Percentiles rank a stretch among this genome's conserved stretches.
phyloP scores from a whole-genome alignment of 2,113 vertebrate species.

The Oriolus oriolus region DNA sequence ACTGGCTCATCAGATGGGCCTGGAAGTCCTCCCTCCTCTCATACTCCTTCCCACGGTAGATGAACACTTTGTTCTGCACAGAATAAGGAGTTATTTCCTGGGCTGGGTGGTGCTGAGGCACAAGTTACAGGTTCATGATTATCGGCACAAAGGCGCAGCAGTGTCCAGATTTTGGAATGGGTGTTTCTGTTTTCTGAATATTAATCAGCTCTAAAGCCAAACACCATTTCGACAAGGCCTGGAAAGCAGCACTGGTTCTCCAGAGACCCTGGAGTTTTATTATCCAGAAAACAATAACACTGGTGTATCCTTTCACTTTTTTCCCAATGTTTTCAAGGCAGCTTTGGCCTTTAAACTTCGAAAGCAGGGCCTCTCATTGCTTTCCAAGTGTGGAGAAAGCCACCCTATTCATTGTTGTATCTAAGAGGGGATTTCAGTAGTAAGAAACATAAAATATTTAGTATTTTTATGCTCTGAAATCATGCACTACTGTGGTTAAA shows the following conservation, averaged over 20 bases:
- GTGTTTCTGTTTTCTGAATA: background rate
- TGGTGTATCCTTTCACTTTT: background rate
- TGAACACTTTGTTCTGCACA: conserved; percentile 94
- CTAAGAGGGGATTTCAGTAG: background rate
- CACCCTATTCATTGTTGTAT: background rate
- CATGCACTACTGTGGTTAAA: background rate
- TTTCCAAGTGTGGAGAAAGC: background rate
- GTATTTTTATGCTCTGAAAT: background rate
- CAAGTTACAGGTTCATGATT: background rate
- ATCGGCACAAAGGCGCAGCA: background rate
- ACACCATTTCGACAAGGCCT: background rate
- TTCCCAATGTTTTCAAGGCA: background rate
- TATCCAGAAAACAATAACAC: background rate
- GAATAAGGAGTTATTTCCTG: background rate
- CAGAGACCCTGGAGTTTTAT: background rate
- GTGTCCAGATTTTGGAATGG: background rate
- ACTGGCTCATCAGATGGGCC: conserved; percentile 91
- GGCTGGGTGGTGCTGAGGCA: background rate
- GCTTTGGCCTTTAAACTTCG: background rate
- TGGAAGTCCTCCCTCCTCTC: conserved; percentile 97
- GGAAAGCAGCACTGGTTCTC: background rate
- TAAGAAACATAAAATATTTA: background rate
- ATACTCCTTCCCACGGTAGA: conserved; percentile 96
- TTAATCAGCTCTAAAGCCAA: background rate
- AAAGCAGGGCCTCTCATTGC: background rate